These are phyloP conservation scores for Pteronura brasiliensis DNA, from an alignment of 2,113 vertebrate species.

Conservation along the genomic window DNA sequence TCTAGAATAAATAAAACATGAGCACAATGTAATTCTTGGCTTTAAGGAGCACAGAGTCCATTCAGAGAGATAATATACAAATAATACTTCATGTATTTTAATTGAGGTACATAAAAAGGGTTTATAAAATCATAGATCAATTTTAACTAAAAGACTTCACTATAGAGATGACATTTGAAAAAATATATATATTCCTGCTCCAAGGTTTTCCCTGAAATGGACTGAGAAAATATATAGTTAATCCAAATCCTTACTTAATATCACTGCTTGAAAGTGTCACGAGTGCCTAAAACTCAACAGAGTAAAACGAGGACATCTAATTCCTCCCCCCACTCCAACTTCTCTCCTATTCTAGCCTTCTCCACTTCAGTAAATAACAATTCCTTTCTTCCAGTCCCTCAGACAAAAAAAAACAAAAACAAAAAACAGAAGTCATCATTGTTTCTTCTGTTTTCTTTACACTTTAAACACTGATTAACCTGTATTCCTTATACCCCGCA, in stretches of 20 bases:
- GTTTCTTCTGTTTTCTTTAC: not conserved
- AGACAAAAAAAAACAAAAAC: not conserved
- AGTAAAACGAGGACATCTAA: not conserved
- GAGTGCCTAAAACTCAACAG: not conserved
- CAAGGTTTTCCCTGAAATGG: not conserved
- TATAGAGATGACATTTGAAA: not conserved
- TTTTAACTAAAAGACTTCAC: not conserved
- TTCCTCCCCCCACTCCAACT: not conserved
- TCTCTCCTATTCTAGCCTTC: not conserved
- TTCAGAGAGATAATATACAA: not conserved
- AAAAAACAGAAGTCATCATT: not conserved
- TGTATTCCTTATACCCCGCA: not conserved
- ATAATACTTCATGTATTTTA: not conserved
- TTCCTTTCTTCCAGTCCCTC: not conserved
- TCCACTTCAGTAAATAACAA: not conserved
- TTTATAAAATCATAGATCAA: not conserved
- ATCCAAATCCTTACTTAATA: not conserved
- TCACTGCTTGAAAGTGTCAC: not conserved
- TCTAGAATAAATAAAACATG: not conserved
- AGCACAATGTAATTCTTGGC: not conserved
- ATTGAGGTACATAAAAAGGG: not conserved
- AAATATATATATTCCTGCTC: not conserved
- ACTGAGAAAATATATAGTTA: not conserved
- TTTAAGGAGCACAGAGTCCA: not conserved
- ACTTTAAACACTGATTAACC: not conserved